phyloP scores from a whole-genome alignment of 2,113 vertebrate species.

The Silurus meridionalis region DNA sequence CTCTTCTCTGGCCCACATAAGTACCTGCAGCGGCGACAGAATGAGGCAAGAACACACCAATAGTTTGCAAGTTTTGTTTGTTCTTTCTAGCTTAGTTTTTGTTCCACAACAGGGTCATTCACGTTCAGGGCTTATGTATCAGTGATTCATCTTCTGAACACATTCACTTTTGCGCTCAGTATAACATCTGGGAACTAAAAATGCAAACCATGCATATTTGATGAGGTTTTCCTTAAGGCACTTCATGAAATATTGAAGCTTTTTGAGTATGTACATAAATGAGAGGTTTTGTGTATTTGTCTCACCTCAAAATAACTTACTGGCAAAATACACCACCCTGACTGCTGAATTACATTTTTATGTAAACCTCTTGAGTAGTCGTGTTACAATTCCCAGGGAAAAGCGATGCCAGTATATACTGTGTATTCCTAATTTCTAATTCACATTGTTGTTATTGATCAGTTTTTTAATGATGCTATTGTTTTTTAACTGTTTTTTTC shows the following conservation, averaged over 20 bases:
- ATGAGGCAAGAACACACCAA: constrained; percentile 9
- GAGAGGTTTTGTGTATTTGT: constrained; percentile 58
- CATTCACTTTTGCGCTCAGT: constrained; percentile 33
- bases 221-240: constrained; percentile 59
- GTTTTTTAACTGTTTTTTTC: background rate
- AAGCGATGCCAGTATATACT: background rate
- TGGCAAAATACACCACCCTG: constrained; percentile 30
- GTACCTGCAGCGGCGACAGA: background rate
- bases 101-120: constrained; percentile 14
- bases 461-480: background rate
- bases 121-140: constrained; percentile 38
- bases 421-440: background rate
- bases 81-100: background rate
- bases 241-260: constrained; percentile 59
- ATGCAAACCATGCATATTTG: constrained; percentile 62
- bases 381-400: background rate
- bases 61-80: background rate
- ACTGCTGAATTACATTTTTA: constrained; percentile 4
- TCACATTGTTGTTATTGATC: background rate
- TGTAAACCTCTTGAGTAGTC: constrained; percentile 1
- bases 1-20: background rate
- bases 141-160: constrained; percentile 45
- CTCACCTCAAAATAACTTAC: constrained; percentile 55
- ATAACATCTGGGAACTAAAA: constrained; percentile 52
- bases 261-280: constrained; percentile 64